Evolutionary conservation across 2,113 vertebrate genomes (phyloP), one percentile per base, ranked within the genome.

Genomic region (Lycocorax pyrrhopterus): DNA sequence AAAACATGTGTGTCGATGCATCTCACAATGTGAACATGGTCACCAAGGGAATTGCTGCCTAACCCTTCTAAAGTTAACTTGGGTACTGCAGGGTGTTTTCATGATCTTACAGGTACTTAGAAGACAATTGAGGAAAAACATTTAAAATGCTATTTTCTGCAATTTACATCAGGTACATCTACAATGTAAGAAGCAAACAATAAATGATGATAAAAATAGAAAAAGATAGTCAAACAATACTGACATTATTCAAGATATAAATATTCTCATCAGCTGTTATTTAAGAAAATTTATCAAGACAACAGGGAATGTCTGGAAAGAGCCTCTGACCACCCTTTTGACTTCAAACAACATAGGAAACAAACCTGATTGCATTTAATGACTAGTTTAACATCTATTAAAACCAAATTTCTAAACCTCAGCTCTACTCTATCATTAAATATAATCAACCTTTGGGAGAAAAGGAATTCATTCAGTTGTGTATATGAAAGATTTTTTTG

Each of bases 1-100:
- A 95, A 96, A 97, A 90, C 89, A 93, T 51, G 55, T 97, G 94
- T 89, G 81, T 67, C 26, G 63, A 72, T 51, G 80, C 37, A 51
- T 91, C 97, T 84, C 72, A 78, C 86, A 71, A 23, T 56, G n/a
- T 13, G 75, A 94, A 86, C 84, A 16, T 1, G 4, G n/a, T 25
- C 85, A 96, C 77, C 91, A 32, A 46, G 72, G 96, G 96, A 95
- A 60, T 69, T 89, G 67, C 56, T 89, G 72, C 88, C 92, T 89
- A 85, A 80, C 68, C 81, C 33, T 80, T 90, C 92, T 49, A 4
- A 18, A 47, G 90, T 89, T 89, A 77, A 74, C 56, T 25, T 55
- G 41, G 47, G 35, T 33, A 58, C 35, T 92, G 43, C 16, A 72
- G 51, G 52, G 78, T 66, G 51, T 79, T 86, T 86, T 78, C 39